Evolutionary conservation across 2,113 vertebrate species (phyloP).

Genomic region (Trematocara macrostoma): DNA sequence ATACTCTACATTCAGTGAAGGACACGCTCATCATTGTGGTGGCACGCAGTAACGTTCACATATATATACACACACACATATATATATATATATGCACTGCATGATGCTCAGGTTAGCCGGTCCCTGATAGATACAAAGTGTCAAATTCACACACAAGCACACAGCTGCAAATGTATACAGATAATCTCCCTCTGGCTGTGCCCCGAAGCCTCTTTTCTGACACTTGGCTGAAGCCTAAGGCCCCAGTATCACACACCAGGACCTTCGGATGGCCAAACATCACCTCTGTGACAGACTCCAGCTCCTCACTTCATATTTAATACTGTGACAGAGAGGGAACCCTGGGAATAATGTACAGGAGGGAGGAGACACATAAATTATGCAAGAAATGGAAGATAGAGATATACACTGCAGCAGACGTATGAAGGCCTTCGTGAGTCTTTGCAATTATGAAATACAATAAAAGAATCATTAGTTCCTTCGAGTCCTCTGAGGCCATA

Average conservation of each 20-base stretch:
- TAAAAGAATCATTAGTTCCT: background rate
- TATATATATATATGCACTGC: background rate
- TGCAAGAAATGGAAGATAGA: slow-evolving; percentile 40
- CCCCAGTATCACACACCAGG: slow-evolving; percentile 51
- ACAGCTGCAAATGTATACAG: slow-evolving; percentile 25
- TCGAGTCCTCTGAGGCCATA: background rate
- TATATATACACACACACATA: background rate
- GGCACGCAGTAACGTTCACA: background rate
- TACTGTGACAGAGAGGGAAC: slow-evolving; percentile 41
- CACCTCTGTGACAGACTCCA: slow-evolving; percentile 44
- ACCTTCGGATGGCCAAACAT: slow-evolving; percentile 54
- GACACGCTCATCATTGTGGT: background rate
- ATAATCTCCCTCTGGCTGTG: slow-evolving; percentile 62
- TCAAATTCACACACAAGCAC: slow-evolving; percentile 16
- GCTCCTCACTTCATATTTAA: slow-evolving; percentile 64
- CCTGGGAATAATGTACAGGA: slow-evolving; percentile 30
- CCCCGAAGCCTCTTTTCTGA: slow-evolving; percentile 54
- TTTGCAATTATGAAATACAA: slow-evolving; percentile 1
- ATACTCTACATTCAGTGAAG: background rate
- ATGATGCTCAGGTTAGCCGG: background rate
- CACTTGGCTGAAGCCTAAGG: slow-evolving; percentile 43
- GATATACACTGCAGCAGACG: slow-evolving; percentile 13
- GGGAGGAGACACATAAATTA: slow-evolving; percentile 44
- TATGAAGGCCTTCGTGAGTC: slow-evolving; percentile 2
- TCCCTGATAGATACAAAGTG: background rate